These are phyloP conservation scores for Macaria liturata DNA, from an alignment of 2,888 invertebrate genomes.

Conservation along the genomic window DNA sequence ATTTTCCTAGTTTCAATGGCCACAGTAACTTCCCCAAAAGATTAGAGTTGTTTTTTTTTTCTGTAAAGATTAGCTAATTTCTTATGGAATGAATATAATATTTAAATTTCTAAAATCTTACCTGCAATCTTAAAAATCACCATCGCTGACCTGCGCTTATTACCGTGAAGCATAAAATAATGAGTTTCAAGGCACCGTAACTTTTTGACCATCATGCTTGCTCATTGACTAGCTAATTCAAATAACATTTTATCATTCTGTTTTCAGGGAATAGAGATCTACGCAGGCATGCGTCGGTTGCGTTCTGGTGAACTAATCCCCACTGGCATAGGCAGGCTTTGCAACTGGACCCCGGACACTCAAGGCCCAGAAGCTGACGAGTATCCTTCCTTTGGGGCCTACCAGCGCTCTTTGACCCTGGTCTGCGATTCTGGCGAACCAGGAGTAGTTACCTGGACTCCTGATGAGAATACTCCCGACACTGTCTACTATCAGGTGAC, in stretches of 20 bases:
- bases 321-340: slow-evolving; percentile 91
- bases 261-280: slow-evolving; percentile 88
- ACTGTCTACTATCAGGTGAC: slow-evolving; percentile 95
- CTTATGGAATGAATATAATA: too few species aligned
- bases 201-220: too few species aligned
- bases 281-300: slow-evolving; percentile 90
- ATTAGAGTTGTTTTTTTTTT: too few species aligned
- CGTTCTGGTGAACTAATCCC: slow-evolving; percentile 88
- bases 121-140: too few species aligned
- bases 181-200: too few species aligned
- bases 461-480: slow-evolving; percentile 93
- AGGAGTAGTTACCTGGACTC: slow-evolving; percentile 93
- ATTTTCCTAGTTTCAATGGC: too few species aligned
- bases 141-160: too few species aligned
- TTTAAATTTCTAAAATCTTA: too few species aligned
- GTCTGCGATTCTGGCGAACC: slow-evolving; percentile 93
- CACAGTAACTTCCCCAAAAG: too few species aligned
- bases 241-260: neutral
- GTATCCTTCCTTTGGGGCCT: slow-evolving; percentile 94
- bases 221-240: too few species aligned
- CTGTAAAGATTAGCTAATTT: too few species aligned
- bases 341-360: slow-evolving; percentile 93
- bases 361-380: slow-evolving; percentile 90
- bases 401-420: slow-evolving; percentile 92
- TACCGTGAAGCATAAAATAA: too few species aligned